phyloP scores from a whole-genome alignment of 2,888 invertebrate genomes.

The Cataglyphis rosenhaueri region DNA sequence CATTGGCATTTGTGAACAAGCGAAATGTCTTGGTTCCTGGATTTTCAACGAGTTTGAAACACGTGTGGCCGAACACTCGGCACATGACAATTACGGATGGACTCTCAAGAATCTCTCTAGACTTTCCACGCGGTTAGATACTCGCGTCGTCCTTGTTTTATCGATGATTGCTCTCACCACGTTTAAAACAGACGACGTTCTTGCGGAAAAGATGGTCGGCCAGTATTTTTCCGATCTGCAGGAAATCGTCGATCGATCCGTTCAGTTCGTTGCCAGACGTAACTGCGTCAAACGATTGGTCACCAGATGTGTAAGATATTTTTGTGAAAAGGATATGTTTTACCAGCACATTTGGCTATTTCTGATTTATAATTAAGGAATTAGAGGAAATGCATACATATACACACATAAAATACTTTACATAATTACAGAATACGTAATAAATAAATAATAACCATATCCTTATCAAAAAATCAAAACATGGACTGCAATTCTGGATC shows the following conservation, averaged over 20 bases:
- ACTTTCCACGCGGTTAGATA: conserved; percentile 3
- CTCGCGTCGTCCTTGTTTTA: conserved; percentile 3
- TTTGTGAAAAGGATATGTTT: not conserved
- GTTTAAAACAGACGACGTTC: conserved; percentile 14
- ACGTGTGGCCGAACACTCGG: conserved; percentile 46
- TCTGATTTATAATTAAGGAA: not conserved
- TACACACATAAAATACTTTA: not conserved
- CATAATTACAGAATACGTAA: not conserved
- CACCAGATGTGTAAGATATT: conserved; percentile 26
- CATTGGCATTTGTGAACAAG: not conserved
- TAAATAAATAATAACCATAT: not conserved
- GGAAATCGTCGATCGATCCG: conserved; percentile 37
- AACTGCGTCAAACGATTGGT: not conserved
- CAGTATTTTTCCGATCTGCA: conserved; percentile 5
- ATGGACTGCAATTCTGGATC: not conserved
- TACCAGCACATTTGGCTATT: not conserved
- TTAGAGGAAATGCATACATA: not conserved
- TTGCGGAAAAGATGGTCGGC: conserved; percentile 24
- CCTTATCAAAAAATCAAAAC: not conserved
- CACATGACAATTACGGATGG: conserved; percentile 52
- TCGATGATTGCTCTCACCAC: conserved; percentile 19
- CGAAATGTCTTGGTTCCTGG: not conserved
- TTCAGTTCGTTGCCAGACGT: conserved; percentile 7
- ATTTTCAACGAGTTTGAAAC: conserved; percentile 37
- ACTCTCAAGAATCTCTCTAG: not conserved